A percentile compares a stretch with the other conserved stretches of the same genome.
phyloP scores from a whole-genome alignment of 2,888 invertebrate species.

The Harpalus rufipes region DNA sequence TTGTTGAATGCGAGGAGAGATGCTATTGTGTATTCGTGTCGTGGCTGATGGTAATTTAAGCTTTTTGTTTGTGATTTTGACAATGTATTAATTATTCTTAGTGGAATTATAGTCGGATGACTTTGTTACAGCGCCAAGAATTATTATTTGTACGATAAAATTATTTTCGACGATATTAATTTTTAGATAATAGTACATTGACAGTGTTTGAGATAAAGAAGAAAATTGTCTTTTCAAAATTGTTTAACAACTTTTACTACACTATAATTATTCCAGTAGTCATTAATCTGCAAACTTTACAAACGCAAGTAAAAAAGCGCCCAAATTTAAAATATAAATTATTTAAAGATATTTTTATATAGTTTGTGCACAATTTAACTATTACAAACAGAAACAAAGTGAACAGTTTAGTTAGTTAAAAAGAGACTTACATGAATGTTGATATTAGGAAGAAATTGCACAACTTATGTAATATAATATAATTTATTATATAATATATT shows the following conservation, averaged over 20 bases:
- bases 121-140: background rate
- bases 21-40: conserved; percentile 41
- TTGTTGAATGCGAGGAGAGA: conserved; percentile 39
- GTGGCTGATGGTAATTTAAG: conserved; percentile 52
- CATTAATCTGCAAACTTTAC: background rate
- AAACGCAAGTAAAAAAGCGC: too few species aligned
- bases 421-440: too few species aligned
- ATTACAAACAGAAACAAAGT: too few species aligned
- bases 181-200: background rate
- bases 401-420: too few species aligned
- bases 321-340: too few species aligned
- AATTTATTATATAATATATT: too few species aligned
- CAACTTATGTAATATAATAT: too few species aligned
- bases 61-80: conserved; percentile 60
- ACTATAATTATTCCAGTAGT: background rate
- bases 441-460: too few species aligned
- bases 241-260: background rate
- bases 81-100: conserved; percentile 58
- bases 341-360: too few species aligned
- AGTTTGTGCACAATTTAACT: too few species aligned
- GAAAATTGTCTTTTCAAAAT: background rate
- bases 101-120: conserved; percentile 37
- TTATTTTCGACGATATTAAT: conserved; percentile 21
- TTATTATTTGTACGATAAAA: conserved; percentile 18
- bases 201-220: background rate